Evolutionary conservation across 2,888 invertebrate species (phyloP), one percentile per base, ranked within the genome.

Genomic region (Lamellibrachia satsuma): DNA sequence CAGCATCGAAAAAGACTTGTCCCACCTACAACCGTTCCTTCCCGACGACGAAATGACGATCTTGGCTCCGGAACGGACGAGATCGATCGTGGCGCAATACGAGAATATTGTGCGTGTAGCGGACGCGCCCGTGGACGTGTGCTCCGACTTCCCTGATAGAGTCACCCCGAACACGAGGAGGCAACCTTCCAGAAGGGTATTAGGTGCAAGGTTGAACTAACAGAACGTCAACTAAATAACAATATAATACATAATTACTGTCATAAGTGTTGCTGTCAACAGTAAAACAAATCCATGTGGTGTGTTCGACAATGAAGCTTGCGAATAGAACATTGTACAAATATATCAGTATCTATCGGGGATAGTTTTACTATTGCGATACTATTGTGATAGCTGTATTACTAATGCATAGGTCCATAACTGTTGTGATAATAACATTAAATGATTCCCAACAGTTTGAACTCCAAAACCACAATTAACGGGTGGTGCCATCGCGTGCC

Each of bases 21-120:
- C 92, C 11, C 90, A 91, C 52, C 91, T 93, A 11, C 92, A 90
- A n/a, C 92, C 93, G 15, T 93, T 93, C 93, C 92, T 94, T 11
- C 94, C 94, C 27, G 91, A 93, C 27, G 94, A 94, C 91, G 93
- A 94, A 91, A 91, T 94, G n/a, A 94, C 94, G 11, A 91, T 75
- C 57, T 75, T 92, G 52, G 93, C 91, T 6, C 92, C 94, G 3
- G 93, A 92, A 6, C 91, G 94, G 11, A 92, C 92, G 9, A 92
- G 75, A 52, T 91, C 52, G 52, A 75, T 92, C 51, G 52, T 92
- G 9, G 22, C 39, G 7, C 39, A 93, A 60, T 93, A 75, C 75
- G 22, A 22, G n/a, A 75, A 75, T 22, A n/a, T 75, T 15, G 75
- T n/a, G 11, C 75, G 75, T 22, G n/a, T n/a, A 6, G 75, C 75